Evolutionary conservation across 2,888 invertebrate species (phyloP).

Genomic region (Macrosoma leucophasiata): DNA sequence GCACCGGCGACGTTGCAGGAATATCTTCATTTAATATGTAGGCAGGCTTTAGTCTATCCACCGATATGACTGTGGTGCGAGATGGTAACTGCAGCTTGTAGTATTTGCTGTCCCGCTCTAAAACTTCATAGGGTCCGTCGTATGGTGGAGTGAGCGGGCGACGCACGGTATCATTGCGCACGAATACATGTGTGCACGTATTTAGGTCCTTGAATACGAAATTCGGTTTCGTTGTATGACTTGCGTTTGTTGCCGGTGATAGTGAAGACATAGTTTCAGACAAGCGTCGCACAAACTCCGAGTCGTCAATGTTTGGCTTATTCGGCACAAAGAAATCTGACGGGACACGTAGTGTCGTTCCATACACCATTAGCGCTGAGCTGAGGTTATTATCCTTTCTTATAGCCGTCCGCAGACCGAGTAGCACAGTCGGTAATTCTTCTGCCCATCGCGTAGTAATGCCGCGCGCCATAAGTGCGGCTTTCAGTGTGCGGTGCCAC

Average conservation of each 20-base stretch:
- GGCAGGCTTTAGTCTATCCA: slow-evolving; percentile 27
- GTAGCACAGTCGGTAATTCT: slow-evolving; percentile 6
- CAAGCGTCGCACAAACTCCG: not conserved
- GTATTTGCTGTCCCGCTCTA: slow-evolving; percentile 12
- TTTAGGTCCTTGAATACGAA: slow-evolving; percentile 8
- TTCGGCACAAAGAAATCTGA: slow-evolving; percentile 5
- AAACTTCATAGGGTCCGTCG: slow-evolving; percentile 20
- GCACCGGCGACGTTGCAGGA: too few species aligned
- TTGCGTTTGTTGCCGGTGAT: too few species aligned
- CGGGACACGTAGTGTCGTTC: slow-evolving; percentile 2
- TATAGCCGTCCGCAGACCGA: slow-evolving; percentile 9
- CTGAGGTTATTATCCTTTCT: slow-evolving; percentile 4
- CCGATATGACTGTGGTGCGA: slow-evolving; percentile 12
- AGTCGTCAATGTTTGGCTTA: slow-evolving; percentile 1
- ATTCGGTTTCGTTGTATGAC: too few species aligned
- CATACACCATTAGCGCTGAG: slow-evolving; percentile 9
- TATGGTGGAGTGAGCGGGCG: slow-evolving; percentile 26
- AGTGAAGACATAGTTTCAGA: not conserved
- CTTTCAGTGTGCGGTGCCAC: slow-evolving; percentile 3
- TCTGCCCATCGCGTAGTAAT: slow-evolving; percentile 2
- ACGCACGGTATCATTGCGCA: slow-evolving; percentile 25
- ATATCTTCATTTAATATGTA: slow-evolving; percentile 8
- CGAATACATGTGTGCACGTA: slow-evolving; percentile 24
- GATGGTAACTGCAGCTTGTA: too few species aligned
- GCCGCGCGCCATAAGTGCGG: slow-evolving; percentile 3